Evolutionary conservation across 2,797 vertebrate species (phyloP).

Genomic region (Cyprinodon diabolis): DNA sequence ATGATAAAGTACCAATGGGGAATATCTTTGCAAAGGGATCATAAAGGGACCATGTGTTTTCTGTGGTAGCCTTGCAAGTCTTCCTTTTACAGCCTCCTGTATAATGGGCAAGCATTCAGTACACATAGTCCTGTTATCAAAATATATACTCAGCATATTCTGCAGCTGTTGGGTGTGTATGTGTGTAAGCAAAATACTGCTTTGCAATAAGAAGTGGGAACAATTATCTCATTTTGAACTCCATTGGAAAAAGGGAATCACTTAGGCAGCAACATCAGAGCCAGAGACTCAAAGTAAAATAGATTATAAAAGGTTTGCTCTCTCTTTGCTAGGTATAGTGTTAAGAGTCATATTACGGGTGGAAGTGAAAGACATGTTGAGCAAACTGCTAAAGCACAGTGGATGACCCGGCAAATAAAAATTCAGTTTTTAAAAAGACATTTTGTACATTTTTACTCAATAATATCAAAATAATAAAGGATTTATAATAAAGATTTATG

Average conservation of each 20-base stretch:
- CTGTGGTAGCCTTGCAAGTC: background rate
- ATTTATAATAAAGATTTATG: too few species aligned
- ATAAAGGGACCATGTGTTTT: slow-evolving; percentile 2
- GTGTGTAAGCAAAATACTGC: background rate
- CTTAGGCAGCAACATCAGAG: background rate
- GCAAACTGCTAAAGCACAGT: background rate
- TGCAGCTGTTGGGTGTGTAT: background rate
- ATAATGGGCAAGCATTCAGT: background rate
- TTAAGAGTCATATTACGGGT: background rate
- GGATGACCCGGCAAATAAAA: background rate
- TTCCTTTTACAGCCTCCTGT: background rate
- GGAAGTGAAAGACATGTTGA: background rate
- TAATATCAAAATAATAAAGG: too few species aligned
- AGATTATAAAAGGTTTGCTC: background rate
- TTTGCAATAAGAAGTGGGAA: background rate
- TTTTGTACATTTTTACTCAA: too few species aligned
- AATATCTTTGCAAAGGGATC: background rate
- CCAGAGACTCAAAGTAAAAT: background rate
- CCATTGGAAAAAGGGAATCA: background rate
- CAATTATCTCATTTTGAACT: background rate
- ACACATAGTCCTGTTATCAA: background rate
- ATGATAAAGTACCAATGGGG: background rate
- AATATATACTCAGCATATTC: background rate
- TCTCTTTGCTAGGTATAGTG: background rate
- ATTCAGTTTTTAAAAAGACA: too few species aligned